Evolutionary conservation across 2,113 vertebrate species (phyloP), one percentile per base, ranked within the genome.

Genomic region (Craseonycteris thonglongyai): DNA sequence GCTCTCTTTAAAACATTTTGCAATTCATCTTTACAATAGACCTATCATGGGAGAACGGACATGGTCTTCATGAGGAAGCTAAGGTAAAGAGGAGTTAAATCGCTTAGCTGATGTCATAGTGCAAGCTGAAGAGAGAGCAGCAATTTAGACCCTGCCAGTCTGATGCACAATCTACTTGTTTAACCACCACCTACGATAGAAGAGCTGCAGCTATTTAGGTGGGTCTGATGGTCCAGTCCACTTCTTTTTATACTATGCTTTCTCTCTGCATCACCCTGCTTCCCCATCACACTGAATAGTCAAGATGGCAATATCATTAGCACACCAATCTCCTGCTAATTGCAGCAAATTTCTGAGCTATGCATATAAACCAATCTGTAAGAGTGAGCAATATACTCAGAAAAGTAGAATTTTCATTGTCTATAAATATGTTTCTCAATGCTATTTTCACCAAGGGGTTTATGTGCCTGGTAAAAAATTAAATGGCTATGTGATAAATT

Each of bases 401-500:
- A 61, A 88, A 89, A 72, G 33, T 51, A 26, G 42, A 80, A 68
- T 35, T 82, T 68, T 51, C 59, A 78, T 12, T 24, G 38, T 91
- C 59, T 74, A 54, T 58, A 74, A 94, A 94, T 84, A 61, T 65
- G 95, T 71, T 95, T 94, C 83, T 91, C 40, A 47, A 21, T 80
- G 82, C 87, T 91, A 71, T 96, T 96, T 97, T 86, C 49, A 91
- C 83, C 5, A 18, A 93, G 58, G 69, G 89, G 75, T 96, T 96
- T 96, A 94, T 94, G 90, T 38, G 89, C 79, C 56, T 97, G 96
- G 71, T 94, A 94, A 94, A 97, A 97, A 97, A 96, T 95, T 96
- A 97, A 97, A 92, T 96, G 91, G 72, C 96, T 94, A 19, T 96
- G 96, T 96, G 95, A 97, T 95, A 97, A 97, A 97, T 93, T 97